Base-by-base conservation (phyloP, 2,888 invertebrate species). In the Lamellibrachia satsuma region DNA sequence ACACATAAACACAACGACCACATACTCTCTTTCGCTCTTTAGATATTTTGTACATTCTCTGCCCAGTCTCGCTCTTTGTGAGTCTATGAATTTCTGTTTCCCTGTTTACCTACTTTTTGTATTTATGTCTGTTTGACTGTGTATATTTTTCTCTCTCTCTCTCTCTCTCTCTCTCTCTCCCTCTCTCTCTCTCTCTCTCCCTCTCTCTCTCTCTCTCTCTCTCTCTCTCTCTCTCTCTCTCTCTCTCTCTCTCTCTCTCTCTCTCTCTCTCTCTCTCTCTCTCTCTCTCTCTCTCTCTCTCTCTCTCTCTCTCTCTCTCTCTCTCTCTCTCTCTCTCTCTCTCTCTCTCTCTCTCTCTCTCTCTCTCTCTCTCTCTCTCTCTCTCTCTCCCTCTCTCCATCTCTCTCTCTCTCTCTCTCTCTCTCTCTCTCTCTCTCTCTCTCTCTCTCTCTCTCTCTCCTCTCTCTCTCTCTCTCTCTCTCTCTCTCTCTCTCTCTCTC, bases 381-480 rank as follows among this genome's bases (percentile, higher is more conserved):
- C 90, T 90, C 22, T 90, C 22, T 22, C 90, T 90, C 90, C 90
- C 90, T 90, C 90, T 90, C 90, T 22, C 90, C 22, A 15, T 90
- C 90, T 22, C 90, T 90, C 90, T 90, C 90, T 22, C 90, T 90
- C 90, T 90, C 90, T 22, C 90, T 90, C 90, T 90, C 90, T 22
- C 90, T 90, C 90, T 90, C 90, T 11, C 90, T 90, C 90, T 11
- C 90, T 51, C 90, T 11, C 90, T 2, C 90, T 11, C 90, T 90
- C 90, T 11, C 90, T 51, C 1, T 11, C 90, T 90, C 90, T 11
- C 90, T 90, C 90, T 11, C 2, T 51, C 90, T 11, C 2, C n/a
- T n/a, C n/a, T 90, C 90, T n/a, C 90, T 90, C 90, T 90, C 90
- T n/a, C 90, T 90, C 90, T 90, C 90, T n/a, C 90, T 90, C 90